phyloP scores from a whole-genome alignment of 2,113 vertebrate species.

The Leptosomus discolor region DNA sequence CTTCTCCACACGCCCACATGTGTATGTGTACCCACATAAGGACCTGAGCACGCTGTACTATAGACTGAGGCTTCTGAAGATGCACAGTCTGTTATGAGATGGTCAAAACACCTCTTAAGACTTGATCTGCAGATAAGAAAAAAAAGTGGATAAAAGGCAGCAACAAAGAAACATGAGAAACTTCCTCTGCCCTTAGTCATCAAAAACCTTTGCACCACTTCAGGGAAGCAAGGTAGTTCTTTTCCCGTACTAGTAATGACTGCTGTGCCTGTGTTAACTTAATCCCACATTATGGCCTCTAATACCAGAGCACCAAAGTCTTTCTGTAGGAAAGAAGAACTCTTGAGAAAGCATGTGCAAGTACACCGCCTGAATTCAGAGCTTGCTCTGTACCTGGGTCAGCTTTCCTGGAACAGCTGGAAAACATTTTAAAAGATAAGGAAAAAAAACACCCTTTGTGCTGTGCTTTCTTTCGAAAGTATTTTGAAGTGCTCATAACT shows the following conservation, averaged over 20 bases:
- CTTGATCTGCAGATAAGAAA: neutral
- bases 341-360: neutral
- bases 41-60: neutral
- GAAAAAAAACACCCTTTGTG: neutral
- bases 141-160: neutral
- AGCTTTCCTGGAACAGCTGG: neutral
- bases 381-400: neutral
- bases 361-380: neutral
- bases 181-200: neutral
- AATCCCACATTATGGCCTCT: neutral
- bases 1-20: neutral
- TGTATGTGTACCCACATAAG: rapidly evolving
- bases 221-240: neutral
- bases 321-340: neutral
- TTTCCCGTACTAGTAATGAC: neutral
- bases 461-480: neutral
- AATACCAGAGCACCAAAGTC: neutral
- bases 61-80: neutral
- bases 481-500: neutral
- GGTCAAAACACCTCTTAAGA: neutral
- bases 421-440: neutral
- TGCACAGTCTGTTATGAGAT: neutral
- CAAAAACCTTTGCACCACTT: neutral
- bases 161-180: neutral
- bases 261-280: neutral